Conservation (phyloP, 1,140 invertebrate genomes). For the Drosophila pruinosa region DNA sequence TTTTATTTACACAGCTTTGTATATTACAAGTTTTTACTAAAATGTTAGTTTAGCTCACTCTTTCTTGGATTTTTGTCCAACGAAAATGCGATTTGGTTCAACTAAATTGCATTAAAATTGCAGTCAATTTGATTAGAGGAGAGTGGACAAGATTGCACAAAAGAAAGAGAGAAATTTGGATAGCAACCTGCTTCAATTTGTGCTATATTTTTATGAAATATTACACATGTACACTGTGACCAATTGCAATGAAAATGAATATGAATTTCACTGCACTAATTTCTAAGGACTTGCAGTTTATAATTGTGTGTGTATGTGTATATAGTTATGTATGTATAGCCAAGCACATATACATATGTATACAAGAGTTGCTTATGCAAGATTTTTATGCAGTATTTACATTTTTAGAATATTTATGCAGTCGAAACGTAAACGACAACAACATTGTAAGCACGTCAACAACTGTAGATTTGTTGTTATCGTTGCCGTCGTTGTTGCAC, state of each 20-base stretch:
- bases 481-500: neutral
- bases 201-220: conserved; percentile 47
- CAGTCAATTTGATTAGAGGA: conserved; percentile 49
- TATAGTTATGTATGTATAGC: neutral
- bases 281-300: conserved; percentile 11
- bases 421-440: conserved; percentile 19
- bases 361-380: conserved; percentile 43
- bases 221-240: conserved; percentile 56
- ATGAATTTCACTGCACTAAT: conserved; percentile 29
- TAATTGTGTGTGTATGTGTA: neutral
- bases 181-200: conserved; percentile 16
- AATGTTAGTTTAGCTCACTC: conserved; percentile 7
- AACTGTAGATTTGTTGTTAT: conserved; percentile 29
- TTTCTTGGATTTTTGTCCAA: conserved; percentile 54
- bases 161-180: neutral
- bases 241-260: conserved; percentile 50
- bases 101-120: conserved; percentile 51
- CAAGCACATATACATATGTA: no score
- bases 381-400: conserved; percentile 69
- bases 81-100: conserved; percentile 35
- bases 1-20: no score
- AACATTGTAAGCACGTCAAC: conserved; percentile 50
- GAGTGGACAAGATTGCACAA: neutral
- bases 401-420: conserved; percentile 73
- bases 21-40: conserved; percentile 24